Base-by-base conservation (phyloP, 2,113 vertebrate species). In the Oryzias celebensis region DNA sequence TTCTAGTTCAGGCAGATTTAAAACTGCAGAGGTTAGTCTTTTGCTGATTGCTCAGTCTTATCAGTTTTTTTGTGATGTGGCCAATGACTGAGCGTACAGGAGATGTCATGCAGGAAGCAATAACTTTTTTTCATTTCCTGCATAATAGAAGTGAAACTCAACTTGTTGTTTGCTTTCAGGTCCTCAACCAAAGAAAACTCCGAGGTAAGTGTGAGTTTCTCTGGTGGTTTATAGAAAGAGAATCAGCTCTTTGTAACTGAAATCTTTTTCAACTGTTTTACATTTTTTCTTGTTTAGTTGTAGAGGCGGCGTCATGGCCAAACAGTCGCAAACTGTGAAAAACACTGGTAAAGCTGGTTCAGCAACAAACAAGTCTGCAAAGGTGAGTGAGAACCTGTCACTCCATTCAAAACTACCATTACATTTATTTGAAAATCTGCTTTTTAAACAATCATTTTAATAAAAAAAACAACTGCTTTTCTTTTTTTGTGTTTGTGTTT, bases 141-240 rank as follows among this genome's bases (percentile, higher is more conserved):
- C 52, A 2, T 3, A 23, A 12, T 2, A 23, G 60, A 47, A 66
- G n/a, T 65, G 7, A 62, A 48, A 62, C 16, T 1, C 13, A 2
- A n/a, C 1, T 54, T 44, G 13, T 77, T 18, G 2, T 66, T 44
- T 54, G 1, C 14, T 80, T 73, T 65, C 62, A 84, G 83, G 1
- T 58, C 59, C 3, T 3, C 23, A 0, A 0, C 10, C 16, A 4
- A 56, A 54, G 50, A 50, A 58, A 52, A 22, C n/a, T 57, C 63
- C 73, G 46, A 72, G 59, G 85, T 87, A 47, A 0, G 0, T 8
- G 7, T 14, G 4, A 20, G 10, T 20, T 7, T 6, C 7, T 46
- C 8, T 23, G 2, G 0, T 17, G 20, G 1, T 16, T 4, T 0
- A n/a, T 15, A 43, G 16, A 14, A 16, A 13, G 22, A 43, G 7